Percentiles rank a stretch among this genome's conserved stretches.
Evolutionary conservation across 2,888 invertebrate genomes (phyloP).

Genomic region (Nasonovia ribisnigri): DNA sequence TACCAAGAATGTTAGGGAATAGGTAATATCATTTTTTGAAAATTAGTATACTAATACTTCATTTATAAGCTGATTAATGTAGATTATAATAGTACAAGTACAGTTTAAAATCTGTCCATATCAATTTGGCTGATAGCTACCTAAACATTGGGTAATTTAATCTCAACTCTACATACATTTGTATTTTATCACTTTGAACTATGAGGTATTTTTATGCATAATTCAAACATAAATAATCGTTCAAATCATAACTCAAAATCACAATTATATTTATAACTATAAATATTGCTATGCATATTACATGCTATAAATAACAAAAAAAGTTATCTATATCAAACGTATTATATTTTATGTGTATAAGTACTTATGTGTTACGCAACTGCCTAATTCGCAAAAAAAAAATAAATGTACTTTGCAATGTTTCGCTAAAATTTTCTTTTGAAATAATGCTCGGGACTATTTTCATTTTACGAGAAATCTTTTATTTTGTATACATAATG

Average conservation of each 20-base stretch:
- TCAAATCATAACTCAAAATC: background rate
- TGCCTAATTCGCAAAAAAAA: background rate
- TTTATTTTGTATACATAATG: background rate
- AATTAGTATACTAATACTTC: background rate
- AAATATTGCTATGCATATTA: background rate
- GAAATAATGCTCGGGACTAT: background rate
- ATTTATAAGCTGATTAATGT: background rate
- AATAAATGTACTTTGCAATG: background rate
- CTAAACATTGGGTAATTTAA: background rate
- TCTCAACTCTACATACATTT: background rate
- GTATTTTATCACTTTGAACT: background rate
- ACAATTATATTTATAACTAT: background rate
- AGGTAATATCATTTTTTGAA: background rate
- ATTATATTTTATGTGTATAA: background rate
- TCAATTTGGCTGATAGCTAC: background rate
- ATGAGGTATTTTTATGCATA: background rate
- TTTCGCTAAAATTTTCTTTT: background rate
- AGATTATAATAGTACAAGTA: background rate
- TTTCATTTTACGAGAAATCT: background rate
- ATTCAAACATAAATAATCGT: background rate
- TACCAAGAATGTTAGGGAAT: background rate
- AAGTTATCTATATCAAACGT: background rate
- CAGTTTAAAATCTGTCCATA: background rate
- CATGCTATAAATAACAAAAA: background rate
- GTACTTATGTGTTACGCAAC: background rate